A percentile compares a stretch with the other conserved stretches of the same genome.
Evolutionary conservation across 2,797 vertebrate species (phyloP).

Genomic region (Xenentodon cancila): DNA sequence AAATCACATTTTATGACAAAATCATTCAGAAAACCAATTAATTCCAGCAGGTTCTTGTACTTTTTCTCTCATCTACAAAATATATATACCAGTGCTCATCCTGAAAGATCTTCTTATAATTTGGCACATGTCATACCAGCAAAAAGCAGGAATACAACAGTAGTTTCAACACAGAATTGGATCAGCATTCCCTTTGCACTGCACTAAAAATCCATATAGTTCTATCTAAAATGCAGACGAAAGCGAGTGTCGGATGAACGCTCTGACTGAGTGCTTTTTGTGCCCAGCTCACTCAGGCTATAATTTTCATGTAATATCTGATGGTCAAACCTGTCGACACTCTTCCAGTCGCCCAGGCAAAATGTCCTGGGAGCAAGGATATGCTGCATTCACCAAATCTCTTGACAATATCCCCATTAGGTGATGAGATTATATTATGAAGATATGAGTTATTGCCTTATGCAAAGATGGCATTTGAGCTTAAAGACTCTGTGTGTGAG

Average conservation of each 20-base stretch:
- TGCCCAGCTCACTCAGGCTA: neutral
- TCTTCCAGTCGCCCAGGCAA: neutral
- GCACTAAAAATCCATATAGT: neutral
- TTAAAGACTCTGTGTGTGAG: neutral
- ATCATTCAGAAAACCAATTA: too few species aligned
- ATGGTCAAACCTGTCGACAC: neutral
- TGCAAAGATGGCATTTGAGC: conserved; percentile 12
- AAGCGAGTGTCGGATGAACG: conserved; percentile 5
- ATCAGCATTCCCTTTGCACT: too few species aligned
- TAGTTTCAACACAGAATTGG: conserved; percentile 10
- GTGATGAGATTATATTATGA: neutral
- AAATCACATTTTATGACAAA: too few species aligned
- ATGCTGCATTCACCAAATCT: conserved; percentile 1
- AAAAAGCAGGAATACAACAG: conserved; percentile 12
- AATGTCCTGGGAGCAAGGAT: conserved; percentile 1
- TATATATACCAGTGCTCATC: neutral
- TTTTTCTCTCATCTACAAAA: too few species aligned
- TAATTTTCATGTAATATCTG: conserved; percentile 21
- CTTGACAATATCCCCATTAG: neutral
- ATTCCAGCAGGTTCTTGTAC: too few species aligned
- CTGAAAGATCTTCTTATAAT: conserved; percentile 1
- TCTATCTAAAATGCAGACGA: conserved; percentile 8
- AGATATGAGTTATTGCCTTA: neutral
- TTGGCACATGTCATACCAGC: conserved; percentile 12
- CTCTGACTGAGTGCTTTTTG: conserved; percentile 9